Conservation (phyloP, 1,140 invertebrate genomes). For the Bombus vancouverensis region DNA sequence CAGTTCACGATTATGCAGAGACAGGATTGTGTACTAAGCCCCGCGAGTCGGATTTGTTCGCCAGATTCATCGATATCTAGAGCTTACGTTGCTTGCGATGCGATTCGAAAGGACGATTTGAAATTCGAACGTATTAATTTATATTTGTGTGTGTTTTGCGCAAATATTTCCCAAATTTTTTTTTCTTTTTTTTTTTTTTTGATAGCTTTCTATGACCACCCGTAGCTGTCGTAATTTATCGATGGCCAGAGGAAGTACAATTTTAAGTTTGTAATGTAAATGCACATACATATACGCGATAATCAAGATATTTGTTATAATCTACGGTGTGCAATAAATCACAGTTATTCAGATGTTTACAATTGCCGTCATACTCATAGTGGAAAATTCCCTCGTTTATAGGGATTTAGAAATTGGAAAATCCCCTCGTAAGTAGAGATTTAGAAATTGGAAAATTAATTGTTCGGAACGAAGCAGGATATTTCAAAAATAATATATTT, state of each 20-base stretch:
- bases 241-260: no score
- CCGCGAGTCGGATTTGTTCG: background rate
- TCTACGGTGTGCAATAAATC: no score
- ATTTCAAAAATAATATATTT: no score
- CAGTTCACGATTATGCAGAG: background rate
- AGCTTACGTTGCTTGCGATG: background rate
- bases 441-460: no score
- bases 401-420: no score
- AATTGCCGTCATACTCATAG: rapidly evolving
- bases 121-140: background rate
- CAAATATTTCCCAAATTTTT: background rate
- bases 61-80: background rate
- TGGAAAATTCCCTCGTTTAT: rapidly evolving
- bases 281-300: no score
- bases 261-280: no score
- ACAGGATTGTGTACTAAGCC: background rate
- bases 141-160: background rate
- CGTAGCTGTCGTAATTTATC: no score
- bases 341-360: rapidly evolving
- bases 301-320: no score
- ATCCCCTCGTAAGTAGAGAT: rapidly evolving
- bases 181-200: no score
- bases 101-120: background rate
- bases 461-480: rapidly evolving
- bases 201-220: no score